A percentile compares a stretch with the other conserved stretches of the same genome.
Conservation (phyloP, 1,140 invertebrate genomes). For the Druon quercuslanigerum region DNA sequence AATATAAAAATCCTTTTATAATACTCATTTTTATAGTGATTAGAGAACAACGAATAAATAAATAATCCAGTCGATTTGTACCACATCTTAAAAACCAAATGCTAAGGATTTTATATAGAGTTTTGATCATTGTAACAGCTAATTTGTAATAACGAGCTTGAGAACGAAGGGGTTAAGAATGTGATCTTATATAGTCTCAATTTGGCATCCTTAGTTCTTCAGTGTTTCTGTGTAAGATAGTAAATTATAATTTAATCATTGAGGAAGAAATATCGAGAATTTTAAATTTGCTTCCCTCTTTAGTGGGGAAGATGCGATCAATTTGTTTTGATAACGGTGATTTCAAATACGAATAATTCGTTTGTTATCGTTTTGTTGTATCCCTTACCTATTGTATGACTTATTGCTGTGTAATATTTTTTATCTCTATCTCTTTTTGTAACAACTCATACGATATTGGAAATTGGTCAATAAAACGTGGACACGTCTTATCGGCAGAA, state of each 20-base stretch:
- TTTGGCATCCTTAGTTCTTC: neutral
- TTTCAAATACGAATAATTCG: constrained; percentile 36
- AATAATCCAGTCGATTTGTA: neutral
- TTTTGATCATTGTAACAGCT: neutral
- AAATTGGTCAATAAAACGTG: constrained; percentile 59
- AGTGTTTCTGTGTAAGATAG: constrained; percentile 6
- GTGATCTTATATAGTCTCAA: neutral
- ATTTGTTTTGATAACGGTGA: neutral
- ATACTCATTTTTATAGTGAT: neutral
- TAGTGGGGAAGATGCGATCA: no score
- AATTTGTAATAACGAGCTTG: constrained; percentile 1
- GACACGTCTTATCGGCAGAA: neutral
- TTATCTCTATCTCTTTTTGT: constrained; percentile 56
- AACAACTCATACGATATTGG: constrained; percentile 58
- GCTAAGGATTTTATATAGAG: neutral
- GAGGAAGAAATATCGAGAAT: no score
- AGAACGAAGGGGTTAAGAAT: constrained; percentile 24
- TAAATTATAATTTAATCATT: neutral
- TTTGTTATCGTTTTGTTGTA: constrained; percentile 51
- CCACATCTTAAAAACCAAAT: neutral
- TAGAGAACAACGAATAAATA: neutral
- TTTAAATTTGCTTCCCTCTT: no score
- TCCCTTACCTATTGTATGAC: constrained; percentile 42
- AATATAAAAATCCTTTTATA: neutral
- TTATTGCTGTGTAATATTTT: constrained; percentile 56